These are phyloP conservation scores for Tipula unca DNA, from an alignment of 2,888 invertebrate species.

Conservation along the genomic window DNA sequence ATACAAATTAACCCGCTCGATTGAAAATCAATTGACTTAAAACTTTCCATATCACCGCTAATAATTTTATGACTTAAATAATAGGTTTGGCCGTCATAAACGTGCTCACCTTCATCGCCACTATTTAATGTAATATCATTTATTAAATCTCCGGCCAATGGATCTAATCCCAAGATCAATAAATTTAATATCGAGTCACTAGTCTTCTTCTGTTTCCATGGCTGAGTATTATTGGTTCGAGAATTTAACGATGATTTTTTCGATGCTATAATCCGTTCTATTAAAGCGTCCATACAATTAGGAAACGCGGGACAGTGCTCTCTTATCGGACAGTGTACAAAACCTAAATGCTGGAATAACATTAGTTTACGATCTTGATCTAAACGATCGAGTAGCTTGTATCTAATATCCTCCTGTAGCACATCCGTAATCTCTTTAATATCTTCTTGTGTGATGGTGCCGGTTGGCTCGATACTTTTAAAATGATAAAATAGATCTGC, in stretches of 20 bases:
- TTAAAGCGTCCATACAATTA: conserved; percentile 70
- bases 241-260: conserved; percentile 44
- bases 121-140: conserved; percentile 79
- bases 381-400: conserved; percentile 85
- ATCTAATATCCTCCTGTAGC: conserved; percentile 88
- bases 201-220: conserved; percentile 14
- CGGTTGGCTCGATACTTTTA: conserved; percentile 79
- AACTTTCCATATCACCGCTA: conserved; percentile 80
- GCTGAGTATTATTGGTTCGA: neutral
- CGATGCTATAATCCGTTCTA: conserved; percentile 60
- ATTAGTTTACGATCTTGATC: conserved; percentile 92
- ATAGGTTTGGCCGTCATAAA: conserved; percentile 69
- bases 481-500: conserved; percentile 90
- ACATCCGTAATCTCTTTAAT: conserved; percentile 88
- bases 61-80: conserved; percentile 78
- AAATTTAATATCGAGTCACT: conserved; percentile 56
- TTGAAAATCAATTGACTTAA: conserved; percentile 75
- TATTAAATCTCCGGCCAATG: conserved; percentile 78
- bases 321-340: conserved; percentile 88
- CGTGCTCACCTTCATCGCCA: conserved; percentile 73
- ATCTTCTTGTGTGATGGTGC: conserved; percentile 88
- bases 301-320: conserved; percentile 90
- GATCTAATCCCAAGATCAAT: conserved; percentile 78
- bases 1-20: conserved; percentile 85
- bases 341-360: conserved; percentile 90